A percentile compares a stretch with the other conserved stretches of the same genome.
These are phyloP conservation scores for Sphaeramia orbicularis DNA, from an alignment of 2,797 vertebrate genomes.

Conservation along the genomic window DNA sequence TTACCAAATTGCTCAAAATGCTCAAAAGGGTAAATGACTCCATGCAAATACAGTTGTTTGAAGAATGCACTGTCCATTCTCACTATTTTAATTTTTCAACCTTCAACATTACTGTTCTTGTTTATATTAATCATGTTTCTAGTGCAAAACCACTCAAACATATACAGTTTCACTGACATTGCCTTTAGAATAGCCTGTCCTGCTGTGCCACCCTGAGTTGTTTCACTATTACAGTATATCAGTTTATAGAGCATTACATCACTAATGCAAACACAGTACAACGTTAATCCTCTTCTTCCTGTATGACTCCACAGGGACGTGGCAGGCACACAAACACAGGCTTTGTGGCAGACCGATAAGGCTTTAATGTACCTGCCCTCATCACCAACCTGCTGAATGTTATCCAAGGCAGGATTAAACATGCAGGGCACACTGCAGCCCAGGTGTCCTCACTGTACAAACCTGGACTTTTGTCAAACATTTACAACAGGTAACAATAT, in stretches of 20 bases:
- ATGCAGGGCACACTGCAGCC: conserved; percentile 22
- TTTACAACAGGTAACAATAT: neutral
- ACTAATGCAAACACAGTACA: conserved; percentile 71
- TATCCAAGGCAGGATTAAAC: conserved; percentile 42
- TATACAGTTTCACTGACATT: neutral
- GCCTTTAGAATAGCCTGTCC: neutral
- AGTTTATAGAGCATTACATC: conserved; percentile 75
- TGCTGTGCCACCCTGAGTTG: conserved; percentile 23
- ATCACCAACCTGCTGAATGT: conserved; percentile 36
- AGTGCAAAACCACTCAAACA: neutral
- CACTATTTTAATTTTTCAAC: too few species aligned
- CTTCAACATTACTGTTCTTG: too few species aligned
- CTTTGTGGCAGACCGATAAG: conserved; percentile 63
- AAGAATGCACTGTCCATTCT: too few species aligned
- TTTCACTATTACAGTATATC: conserved; percentile 40
- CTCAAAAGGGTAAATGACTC: too few species aligned
- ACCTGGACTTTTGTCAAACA: neutral
- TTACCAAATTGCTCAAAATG: too few species aligned
- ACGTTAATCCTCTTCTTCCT: conserved; percentile 70
- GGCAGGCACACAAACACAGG: conserved; percentile 49
- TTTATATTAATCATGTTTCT: too few species aligned
- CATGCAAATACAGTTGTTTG: too few species aligned
- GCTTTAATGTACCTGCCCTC: conserved; percentile 17
- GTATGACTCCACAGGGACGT: conserved; percentile 57
- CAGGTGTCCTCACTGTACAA: conserved; percentile 12